phyloP scores from a whole-genome alignment of 2,888 invertebrate species.

The Drosophila pullipes region DNA sequence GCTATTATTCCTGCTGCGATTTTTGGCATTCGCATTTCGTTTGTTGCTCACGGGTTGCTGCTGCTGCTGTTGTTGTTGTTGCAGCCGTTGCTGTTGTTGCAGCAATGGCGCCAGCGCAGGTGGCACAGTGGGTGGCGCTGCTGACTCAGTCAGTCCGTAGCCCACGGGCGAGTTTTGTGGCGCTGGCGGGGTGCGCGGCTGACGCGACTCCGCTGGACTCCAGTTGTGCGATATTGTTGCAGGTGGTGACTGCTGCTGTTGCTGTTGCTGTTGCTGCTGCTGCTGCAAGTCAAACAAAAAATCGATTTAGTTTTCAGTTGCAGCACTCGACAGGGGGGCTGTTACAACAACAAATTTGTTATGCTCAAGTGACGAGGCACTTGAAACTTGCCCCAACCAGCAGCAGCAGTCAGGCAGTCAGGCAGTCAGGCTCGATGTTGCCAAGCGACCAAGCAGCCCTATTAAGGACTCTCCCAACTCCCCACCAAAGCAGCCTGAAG shows the following conservation, averaged over 20 bases:
- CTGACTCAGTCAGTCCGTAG: slow-evolving; percentile 51
- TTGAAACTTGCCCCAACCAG: slow-evolving; percentile 61
- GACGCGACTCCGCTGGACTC: slow-evolving; percentile 57
- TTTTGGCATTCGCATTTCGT: slow-evolving; percentile 44
- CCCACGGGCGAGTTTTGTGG: slow-evolving; percentile 80
- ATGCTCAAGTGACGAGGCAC: slow-evolving; percentile 71
- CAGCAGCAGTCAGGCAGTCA: slow-evolving; percentile 46
- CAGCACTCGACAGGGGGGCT: slow-evolving; percentile 29
- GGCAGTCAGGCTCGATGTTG: slow-evolving; percentile 57
- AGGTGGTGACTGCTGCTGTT: slow-evolving; percentile 39
- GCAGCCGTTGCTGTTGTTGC: slow-evolving; percentile 53
- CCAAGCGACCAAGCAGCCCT: slow-evolving; percentile 66
- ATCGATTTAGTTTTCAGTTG: slow-evolving; percentile 75
- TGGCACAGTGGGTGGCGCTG: slow-evolving; percentile 43
- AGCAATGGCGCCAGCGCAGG: slow-evolving; percentile 58
- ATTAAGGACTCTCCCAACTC: slow-evolving; percentile 29
- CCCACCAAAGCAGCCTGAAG: slow-evolving; percentile 55
- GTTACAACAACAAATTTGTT: slow-evolving; percentile 47
- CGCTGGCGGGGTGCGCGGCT: slow-evolving; percentile 70
- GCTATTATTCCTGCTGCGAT: slow-evolving; percentile 29
- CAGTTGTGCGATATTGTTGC: slow-evolving; percentile 52
- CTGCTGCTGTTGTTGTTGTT: slow-evolving; percentile 46
- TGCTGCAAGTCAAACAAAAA: slow-evolving; percentile 54
- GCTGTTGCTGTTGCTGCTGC: slow-evolving; percentile 15
- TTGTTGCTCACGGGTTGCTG: slow-evolving; percentile 32